Evolutionary conservation across 1,140 invertebrate species (phyloP), one percentile per base, ranked within the genome.

Genomic region (Meloidogyne exigua): DNA sequence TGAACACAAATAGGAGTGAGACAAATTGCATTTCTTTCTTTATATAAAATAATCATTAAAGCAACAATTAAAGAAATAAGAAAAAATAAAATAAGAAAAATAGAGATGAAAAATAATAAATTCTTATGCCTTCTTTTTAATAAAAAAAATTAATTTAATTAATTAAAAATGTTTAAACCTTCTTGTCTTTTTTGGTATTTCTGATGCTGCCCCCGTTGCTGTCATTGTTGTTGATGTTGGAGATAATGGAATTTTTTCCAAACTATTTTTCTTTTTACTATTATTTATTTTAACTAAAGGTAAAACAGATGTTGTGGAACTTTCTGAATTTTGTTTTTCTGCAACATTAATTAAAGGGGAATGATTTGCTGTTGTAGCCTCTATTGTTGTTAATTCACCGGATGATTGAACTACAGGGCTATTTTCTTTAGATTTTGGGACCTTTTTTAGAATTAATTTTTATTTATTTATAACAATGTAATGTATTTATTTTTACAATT

Each of bases 1-100:
- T 84, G 82, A 25, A 85, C 85, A 72, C 83, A 85, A 77, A 83
- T 81, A 15, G 83, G 82, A 10, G 84, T 81, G 15, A 84, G 26
- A 57, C 83, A 84, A 12, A 84, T 77, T 39, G 85, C 79, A 39
- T 79, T 67, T 44, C 73, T 76, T 39, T 74, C 78, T 62, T 49
- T 65, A 21, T 64, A 78, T 64, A 81, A 75, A 15, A 73, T 73
- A 25, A 81, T 9, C 57, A 73, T n/a, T 7, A 81, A 75, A 23
- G 75, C 49, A 32, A 67, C 80, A 62, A 74, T 69, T 39, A 80
- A 5, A 18, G 79, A 28, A 68, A 80, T 70, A 25, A 80, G 79
- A 39, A 80, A 62, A 67, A 74, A 79, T 26, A 80, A 42, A 44
- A 76, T 63, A 36, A 71, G 39, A 18, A 81, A 23, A 25, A 71